Evolutionary conservation across 2,888 invertebrate species (phyloP), one percentile per base, ranked within the genome.

Genomic region (Daptonema setosum): DNA sequence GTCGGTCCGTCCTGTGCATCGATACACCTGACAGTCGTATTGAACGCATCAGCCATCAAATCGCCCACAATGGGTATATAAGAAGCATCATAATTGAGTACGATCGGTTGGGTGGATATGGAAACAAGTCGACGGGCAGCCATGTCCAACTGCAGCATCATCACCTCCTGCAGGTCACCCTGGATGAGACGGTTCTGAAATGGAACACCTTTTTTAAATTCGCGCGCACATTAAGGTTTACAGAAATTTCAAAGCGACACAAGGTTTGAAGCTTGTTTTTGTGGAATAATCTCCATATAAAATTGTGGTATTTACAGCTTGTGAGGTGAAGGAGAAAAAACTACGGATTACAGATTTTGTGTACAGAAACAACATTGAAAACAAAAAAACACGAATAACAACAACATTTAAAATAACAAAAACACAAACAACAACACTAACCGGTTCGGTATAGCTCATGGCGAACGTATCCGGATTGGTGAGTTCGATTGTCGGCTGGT

Each of bases 121-220:
- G 66, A 64, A 28, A 61, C 58, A 11, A 68, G 20, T 22, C 60
- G 55, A 25, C 62, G 63, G 22, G 60, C 58, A 1, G 63, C 62
- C 14, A 59, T 58, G 53, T 65, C 63, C 22, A 66, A 56, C 1
- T 64, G 60, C 5, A 68, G 54, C 59, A 63, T 63, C 56, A 68
- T 60, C 54, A 63, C 60, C 54, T 68, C 67, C 53, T 61, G 60
- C 24, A 67, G 61, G 41, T 62, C 61, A 11, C 66, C 60, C 43
- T 60, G 60, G 1, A 66, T 59, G 22, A 67, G 56, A 20, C 63
- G 61, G 53, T 67, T 67, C 65, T 64, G 58, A 55, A 63, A 62
- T 28, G 20, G n/a, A n/a, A 43, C 17, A n/a, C n/a, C n/a, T n/a
- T n/a, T n/a, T n/a, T n/a, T n/a, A n/a, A n/a, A n/a, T n/a, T n/a